Base-by-base conservation (phyloP, 1,140 invertebrate species). In the Eulimnadia texana region DNA sequence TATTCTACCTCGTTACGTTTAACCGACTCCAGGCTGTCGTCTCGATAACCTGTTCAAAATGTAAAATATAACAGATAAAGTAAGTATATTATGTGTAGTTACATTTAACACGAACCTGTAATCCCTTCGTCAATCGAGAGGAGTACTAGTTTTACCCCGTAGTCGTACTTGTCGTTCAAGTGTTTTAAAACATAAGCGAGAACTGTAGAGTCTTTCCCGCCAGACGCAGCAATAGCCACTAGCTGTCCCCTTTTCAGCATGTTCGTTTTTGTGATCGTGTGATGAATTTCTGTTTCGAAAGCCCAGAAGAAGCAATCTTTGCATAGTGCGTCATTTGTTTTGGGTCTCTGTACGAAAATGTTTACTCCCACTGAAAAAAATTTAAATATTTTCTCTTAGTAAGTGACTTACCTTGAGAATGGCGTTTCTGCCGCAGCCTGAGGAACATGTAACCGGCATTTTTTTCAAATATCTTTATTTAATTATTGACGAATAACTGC, bases 141-240 rank as follows among this genome's bases (percentile, higher is more conserved):
- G 24, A 99, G 77, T 63, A 93, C 81, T 25, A 99, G 76, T 55
- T 97, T 83, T 0, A 99, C 74, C 13, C 87, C 89, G 78, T 99
- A 99, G 64, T 92, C 76, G 70, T 98, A 85, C 62, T 85, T 80
- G 66, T 94, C 80, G 73, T 99, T 99, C 2, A 99, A 74, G 2
- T 87, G 73, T 74, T 97, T 97, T 65, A 99, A 72, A 2, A 95
- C 81, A 72, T 92, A 84, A 1, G 88, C 95, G 33, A 99, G 76
- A 13, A 99, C 97, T 11, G 97, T 99, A 0, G 95, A 99, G 74
- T 99, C 97, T 80, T 99, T 99, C 54, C 97, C 97, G 59, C 97
- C 96, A 63, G 93, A 97, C 24, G 95, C 96, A 42, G 90, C 96
- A 53, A 99, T 84, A 3, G 94, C 95, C 22, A 99, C 90, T 63